phyloP scores from a whole-genome alignment of 2,113 vertebrate genomes.

The Narcine bancroftii region DNA sequence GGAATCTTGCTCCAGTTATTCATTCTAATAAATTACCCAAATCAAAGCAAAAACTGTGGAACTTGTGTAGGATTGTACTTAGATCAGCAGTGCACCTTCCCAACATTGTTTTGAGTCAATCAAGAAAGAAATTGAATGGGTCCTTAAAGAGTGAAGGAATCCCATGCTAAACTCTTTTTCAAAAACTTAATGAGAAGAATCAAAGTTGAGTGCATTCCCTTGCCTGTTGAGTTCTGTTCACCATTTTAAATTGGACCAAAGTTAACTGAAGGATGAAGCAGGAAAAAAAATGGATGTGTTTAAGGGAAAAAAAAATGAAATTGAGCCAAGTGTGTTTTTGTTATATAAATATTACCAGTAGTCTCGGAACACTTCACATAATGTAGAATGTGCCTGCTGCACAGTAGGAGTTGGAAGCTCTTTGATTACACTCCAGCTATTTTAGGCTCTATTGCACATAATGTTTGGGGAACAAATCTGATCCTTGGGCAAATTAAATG shows the following conservation, averaged over 20 bases:
- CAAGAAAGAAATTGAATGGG: neutral
- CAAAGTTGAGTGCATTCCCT: neutral
- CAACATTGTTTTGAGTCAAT: neutral
- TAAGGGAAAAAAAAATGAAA: neutral
- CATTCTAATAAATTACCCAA: too few relatives aligned
- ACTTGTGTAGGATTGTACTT: neutral
- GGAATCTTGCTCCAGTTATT: too few relatives aligned
- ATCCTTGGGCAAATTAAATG: slow-evolving; percentile 14
- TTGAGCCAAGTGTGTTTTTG: neutral
- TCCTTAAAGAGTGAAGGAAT: neutral
- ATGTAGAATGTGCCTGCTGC: neutral
- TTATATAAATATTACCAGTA: neutral
- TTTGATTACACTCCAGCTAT: slow-evolving; percentile 10
- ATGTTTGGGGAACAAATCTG: slow-evolving; percentile 13
- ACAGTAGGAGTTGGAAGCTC: neutral
- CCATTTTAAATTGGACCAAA: neutral
- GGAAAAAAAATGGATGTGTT: neutral
- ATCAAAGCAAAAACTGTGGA: too few relatives aligned
- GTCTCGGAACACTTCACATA: neutral
- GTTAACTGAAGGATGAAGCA: neutral
- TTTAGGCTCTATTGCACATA: neutral
- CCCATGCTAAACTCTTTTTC: neutral
- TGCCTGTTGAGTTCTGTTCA: neutral
- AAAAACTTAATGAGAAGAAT: neutral
- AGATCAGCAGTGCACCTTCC: neutral